Base-by-base conservation (phyloP, 1,140 invertebrate species). In the Hylaeus volcanicus region DNA sequence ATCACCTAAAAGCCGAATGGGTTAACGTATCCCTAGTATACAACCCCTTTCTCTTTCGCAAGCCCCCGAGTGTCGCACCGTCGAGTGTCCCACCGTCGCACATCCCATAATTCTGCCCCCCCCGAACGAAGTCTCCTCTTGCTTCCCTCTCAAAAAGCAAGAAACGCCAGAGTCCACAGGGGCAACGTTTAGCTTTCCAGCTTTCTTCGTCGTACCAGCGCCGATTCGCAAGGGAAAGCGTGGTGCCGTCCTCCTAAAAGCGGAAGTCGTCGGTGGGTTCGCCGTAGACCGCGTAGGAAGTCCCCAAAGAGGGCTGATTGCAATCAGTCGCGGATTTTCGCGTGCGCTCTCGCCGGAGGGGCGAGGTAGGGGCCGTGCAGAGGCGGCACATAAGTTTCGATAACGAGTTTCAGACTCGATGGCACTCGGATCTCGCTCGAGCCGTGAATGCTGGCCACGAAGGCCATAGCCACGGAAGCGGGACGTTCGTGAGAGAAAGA, bases 321-420 rank as follows among this genome's bases (percentile, higher is more conserved):
- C 89, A 92, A 92, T 92, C 90, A 92, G 85, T 78, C 77, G 63
- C 53, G 79, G 85, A 86, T 87, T 90, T 88, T 89, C 74, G 81
- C 75, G 77, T 70, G 65, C 0, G 43, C 45, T 69, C 84, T 83
- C 65, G 74, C 56, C 77, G 68, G 65, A n/a, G 45, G 26, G 56
- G 51, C 71, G 56, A 56, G 66, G 26, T 26, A 26, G 26, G 26
- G 26, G 0, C 26, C 48, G 15, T 14, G 41, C 43, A 41, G 53
- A 70, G 58, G 39, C 60, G 73, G 79, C 76, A 69, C 71, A 83
- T 83, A 80, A 88, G 82, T 85, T 88, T 81, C 81, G 73, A 82
- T 87, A 86, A 89, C 86, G 88, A 89, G 88, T 84, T 84, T 83
- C 74, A 51, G 55, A 65, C 73, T 88, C 73, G 84, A 88, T 80